phyloP scores from a whole-genome alignment of 2,797 vertebrate genomes.

The Oreochromis mossambicus region DNA sequence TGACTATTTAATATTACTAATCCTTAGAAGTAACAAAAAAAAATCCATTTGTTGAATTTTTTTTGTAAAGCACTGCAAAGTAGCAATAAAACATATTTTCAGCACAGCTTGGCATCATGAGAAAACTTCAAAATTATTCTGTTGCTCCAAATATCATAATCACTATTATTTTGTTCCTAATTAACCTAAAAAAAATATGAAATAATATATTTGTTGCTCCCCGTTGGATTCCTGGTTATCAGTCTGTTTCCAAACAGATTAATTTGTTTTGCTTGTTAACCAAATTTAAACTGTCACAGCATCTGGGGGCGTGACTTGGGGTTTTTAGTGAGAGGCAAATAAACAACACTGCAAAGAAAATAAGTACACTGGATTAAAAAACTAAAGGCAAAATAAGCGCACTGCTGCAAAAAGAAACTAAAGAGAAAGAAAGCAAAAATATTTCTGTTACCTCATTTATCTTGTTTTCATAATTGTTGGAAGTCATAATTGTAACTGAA shows the following conservation, averaged over 20 bases:
- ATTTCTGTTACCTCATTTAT: not conserved
- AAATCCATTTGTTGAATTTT: not conserved
- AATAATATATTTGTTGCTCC: not conserved
- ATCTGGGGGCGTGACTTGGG: not conserved
- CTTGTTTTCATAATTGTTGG: not conserved
- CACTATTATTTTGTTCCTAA: not conserved
- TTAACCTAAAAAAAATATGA: not conserved
- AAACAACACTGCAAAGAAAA: not conserved
- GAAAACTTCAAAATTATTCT: not conserved
- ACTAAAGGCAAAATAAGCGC: not conserved
- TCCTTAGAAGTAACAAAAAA: not conserved
- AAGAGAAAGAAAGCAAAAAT: not conserved
- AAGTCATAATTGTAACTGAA: not conserved
- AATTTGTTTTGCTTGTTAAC: not conserved
- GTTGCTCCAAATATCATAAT: not conserved
- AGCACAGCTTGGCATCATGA: not conserved
- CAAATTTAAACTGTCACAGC: not conserved
- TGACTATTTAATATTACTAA: not conserved
- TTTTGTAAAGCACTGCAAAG: not conserved
- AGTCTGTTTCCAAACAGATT: not conserved
- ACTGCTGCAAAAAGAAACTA: not conserved
- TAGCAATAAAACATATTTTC: not conserved
- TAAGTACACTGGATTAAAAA: not conserved
- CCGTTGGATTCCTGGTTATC: not conserved
- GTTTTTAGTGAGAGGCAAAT: not conserved